Evolutionary conservation across 2,888 invertebrate genomes (phyloP), one percentile per base, ranked within the genome.

Genomic region (Hypena proboscidalis): DNA sequence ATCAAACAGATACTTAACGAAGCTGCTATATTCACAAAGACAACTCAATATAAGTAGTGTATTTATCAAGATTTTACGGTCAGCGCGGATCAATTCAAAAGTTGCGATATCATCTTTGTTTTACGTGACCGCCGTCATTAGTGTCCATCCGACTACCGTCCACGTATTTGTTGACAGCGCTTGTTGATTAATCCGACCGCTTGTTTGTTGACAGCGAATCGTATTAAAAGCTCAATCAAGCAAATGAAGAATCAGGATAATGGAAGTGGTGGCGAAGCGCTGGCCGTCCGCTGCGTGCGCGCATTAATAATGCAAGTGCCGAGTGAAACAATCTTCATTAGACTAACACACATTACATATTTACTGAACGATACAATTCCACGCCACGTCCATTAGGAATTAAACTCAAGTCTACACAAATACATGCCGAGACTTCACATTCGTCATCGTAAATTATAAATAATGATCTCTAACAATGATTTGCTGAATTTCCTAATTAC

Each of bases 191-290:
- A 86, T 85, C 81, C 82, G 61, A 61, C 71, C 80, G 74, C 70
- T 77, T 72, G 76, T 77, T 79, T 77, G 83, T 77, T 80, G 86
- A 83, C 86, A 84, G 85, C 80, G 79, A 87, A 86, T 86, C 84
- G 81, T 83, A 90, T 90, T 90, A 90, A 90, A 90, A 90, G 89
- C 89, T 90, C 85, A 90, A 90, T 90, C 90, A 90, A 90, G 82
- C 77, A 90, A 90, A 90, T 90, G 90, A 87, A 85, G 90, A 90
- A 89, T 90, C 89, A 85, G 85, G 83, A 88, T 90, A 89, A 90
- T 89, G 88, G 76, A 88, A 77, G 78, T 71, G 77, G 73, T 58
- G 10, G 19, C 27, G 14, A 74, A 58, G 63, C 76, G 74, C 81
- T 75, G 78, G 82, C 80, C 81, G 75, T 77, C 85, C 81, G 76